Percentiles rank a stretch among this genome's conserved stretches.
These are phyloP conservation scores for Zaprionus bogoriensis DNA, from an alignment of 2,888 invertebrate genomes.

Conservation along the genomic window DNA sequence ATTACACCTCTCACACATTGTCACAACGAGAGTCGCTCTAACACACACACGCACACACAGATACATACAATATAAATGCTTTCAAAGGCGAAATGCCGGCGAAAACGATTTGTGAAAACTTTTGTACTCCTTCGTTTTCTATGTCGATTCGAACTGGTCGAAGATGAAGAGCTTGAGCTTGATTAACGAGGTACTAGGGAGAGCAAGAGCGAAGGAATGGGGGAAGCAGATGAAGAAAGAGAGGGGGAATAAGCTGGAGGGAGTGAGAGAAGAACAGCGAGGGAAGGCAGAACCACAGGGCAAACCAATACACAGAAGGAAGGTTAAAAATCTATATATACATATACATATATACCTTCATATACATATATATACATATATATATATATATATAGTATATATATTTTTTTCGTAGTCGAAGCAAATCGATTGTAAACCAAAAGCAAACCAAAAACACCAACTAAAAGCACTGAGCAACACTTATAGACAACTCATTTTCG, in stretches of 20 bases:
- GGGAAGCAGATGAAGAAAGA: not conserved
- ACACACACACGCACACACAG: not conserved
- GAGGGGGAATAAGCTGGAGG: not conserved
- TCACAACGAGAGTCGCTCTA: slow-evolving; percentile 2
- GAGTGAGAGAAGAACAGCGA: not conserved
- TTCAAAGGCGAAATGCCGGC: slow-evolving; percentile 1
- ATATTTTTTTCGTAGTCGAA: slow-evolving; percentile 46
- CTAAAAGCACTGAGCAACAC: slow-evolving; percentile 59
- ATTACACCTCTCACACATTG: slow-evolving; percentile 3
- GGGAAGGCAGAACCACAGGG: not conserved
- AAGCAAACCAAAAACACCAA: slow-evolving; percentile 37
- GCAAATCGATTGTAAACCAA: slow-evolving; percentile 39
- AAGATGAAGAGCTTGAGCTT: slow-evolving; percentile 12
- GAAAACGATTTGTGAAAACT: slow-evolving; percentile 15
- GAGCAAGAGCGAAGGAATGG: not conserved
- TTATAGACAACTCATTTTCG: slow-evolving; percentile 66
- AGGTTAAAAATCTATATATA: slow-evolving; percentile 45
- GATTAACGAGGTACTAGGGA: not conserved
- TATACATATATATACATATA: slow-evolving; percentile 11
- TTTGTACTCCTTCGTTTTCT: slow-evolving; percentile 25
- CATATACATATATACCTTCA: slow-evolving; percentile 22
- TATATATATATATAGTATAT: slow-evolving; percentile 20
- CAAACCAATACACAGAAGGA: slow-evolving; percentile 30
- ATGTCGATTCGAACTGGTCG: slow-evolving; percentile 13
- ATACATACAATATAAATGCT: too few species aligned